These are phyloP conservation scores for Pithys albifrons DNA, from an alignment of 2,113 vertebrate species.

Conservation along the genomic window DNA sequence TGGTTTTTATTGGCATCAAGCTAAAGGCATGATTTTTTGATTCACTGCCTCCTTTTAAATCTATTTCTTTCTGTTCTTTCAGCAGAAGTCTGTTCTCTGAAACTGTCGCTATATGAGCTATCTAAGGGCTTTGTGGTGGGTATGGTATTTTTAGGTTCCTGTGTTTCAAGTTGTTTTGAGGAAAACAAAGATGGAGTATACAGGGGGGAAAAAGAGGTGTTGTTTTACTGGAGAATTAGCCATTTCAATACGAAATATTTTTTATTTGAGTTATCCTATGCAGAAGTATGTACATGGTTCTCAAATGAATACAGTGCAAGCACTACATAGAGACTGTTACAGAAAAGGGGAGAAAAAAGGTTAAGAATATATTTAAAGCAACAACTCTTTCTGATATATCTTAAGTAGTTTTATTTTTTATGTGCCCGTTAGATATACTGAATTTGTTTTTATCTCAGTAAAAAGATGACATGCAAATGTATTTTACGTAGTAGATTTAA, in stretches of 20 bases:
- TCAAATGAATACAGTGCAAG: neutral
- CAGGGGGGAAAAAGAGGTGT: neutral
- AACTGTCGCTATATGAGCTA: neutral
- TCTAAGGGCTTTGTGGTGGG: neutral
- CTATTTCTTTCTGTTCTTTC: neutral
- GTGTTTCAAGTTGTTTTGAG: neutral
- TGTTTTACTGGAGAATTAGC: neutral
- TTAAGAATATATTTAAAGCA: neutral
- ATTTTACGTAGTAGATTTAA: neutral
- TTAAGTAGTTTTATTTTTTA: neutral
- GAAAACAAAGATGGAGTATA: neutral
- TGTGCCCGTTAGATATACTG: neutral
- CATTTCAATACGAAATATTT: neutral
- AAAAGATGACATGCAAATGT: neutral
- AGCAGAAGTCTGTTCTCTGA: neutral
- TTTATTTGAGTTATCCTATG: neutral
- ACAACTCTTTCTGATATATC: neutral
- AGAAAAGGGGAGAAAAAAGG: neutral
- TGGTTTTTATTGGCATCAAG: neutral
- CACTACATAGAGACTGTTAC: neutral
- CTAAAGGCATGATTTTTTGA: neutral
- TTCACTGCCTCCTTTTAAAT: neutral
- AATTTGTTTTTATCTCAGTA: constrained; percentile 5
- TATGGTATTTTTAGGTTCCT: neutral
- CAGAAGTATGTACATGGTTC: neutral